phyloP scores from a whole-genome alignment of 2,888 invertebrate genomes.

The Ferrisia virgata region DNA sequence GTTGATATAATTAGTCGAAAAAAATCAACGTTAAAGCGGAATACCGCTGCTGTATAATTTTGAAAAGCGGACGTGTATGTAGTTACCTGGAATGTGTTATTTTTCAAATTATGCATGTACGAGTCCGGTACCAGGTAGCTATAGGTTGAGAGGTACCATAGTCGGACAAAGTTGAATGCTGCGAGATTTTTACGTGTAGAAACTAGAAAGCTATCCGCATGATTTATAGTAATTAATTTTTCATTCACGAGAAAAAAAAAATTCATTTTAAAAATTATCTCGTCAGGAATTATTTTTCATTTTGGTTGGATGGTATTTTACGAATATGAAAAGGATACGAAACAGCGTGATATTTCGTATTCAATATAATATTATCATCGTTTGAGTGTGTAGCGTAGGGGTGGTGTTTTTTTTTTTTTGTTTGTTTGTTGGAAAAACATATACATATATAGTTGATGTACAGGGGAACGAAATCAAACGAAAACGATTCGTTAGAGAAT shows the following conservation, averaged over 20 bases:
- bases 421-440: background rate
- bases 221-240: slow-evolving; percentile 10
- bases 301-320: background rate
- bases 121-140: background rate
- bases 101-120: background rate
- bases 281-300: slow-evolving; percentile 1
- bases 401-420: background rate
- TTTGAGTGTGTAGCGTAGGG: background rate
- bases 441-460: no score
- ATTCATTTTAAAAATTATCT: background rate
- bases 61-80: background rate
- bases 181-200: background rate
- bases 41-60: background rate
- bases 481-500: background rate
- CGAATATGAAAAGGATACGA: background rate
- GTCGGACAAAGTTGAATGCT: background rate
- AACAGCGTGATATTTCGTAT: background rate
- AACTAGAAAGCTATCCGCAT: background rate
- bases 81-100: background rate
- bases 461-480: background rate
- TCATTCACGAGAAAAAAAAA: slow-evolving; percentile 2
- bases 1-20: background rate
- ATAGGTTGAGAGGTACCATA: no score
- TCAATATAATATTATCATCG: background rate
- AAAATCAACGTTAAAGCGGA: background rate